Evolutionary conservation across 2,797 vertebrate genomes (phyloP).

Genomic region (Masticophis lateralis): DNA sequence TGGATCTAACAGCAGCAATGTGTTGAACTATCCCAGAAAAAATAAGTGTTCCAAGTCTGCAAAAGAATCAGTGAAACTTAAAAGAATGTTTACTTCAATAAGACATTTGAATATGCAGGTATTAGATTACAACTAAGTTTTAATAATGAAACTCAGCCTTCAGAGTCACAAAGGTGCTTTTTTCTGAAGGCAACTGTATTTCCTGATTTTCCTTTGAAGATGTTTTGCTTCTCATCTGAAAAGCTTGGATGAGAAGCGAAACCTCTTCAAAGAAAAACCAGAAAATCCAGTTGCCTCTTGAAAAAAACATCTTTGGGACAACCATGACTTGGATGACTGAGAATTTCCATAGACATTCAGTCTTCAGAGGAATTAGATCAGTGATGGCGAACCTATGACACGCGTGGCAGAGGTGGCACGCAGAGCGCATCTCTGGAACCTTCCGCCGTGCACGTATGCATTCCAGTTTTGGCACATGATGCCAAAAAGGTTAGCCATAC

Average conservation of each 20-base stretch:
- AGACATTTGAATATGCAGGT: conserved; percentile 65
- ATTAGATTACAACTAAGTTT: conserved; percentile 74
- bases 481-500: too few species aligned
- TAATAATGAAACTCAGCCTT: conserved; percentile 73
- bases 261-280: too few species aligned
- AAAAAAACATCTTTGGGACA: background rate
- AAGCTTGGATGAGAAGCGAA: too few species aligned
- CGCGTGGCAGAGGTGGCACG: too few species aligned
- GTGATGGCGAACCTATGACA: too few species aligned
- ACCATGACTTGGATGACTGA: background rate
- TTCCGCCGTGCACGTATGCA: too few species aligned
- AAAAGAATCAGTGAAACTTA: conserved; percentile 18
- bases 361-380: conserved; percentile 75
- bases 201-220: too few species aligned
- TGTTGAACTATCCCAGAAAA: background rate
- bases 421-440: too few species aligned
- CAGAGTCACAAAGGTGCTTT: conserved; percentile 7
- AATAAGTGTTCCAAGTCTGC: conserved; percentile 39
- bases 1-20: background rate
- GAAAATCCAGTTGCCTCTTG: background rate
- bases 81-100: conserved; percentile 70
- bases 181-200: too few species aligned
- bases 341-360: conserved; percentile 23
- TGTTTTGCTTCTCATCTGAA: too few species aligned
- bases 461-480: too few species aligned